Percentiles rank a stretch among this genome's conserved stretches.
Evolutionary conservation across 1,140 invertebrate species (phyloP).

Genomic region (Caerostris darwini): DNA sequence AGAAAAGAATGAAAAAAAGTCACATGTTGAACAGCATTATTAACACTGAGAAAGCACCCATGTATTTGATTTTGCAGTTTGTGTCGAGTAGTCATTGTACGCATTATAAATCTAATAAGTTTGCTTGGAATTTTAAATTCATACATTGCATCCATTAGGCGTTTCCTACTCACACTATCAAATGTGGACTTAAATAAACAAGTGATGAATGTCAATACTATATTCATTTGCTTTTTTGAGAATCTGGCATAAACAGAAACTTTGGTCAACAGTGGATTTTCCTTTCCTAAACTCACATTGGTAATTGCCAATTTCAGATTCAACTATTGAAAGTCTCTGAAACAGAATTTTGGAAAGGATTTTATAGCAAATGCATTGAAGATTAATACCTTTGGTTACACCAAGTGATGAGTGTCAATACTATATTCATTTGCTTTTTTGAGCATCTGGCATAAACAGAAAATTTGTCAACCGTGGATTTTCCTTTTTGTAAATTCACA

Average conservation of each 20-base stretch:
- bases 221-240: background rate
- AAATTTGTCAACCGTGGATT: constrained; percentile 5
- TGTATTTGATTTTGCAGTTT: background rate
- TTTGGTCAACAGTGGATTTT: background rate
- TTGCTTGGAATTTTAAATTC: background rate
- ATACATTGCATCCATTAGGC: background rate
- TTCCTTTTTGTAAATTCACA: background rate
- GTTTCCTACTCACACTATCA: background rate
- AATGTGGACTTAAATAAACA: constrained; percentile 18
- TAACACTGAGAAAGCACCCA: no score
- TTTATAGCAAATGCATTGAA: background rate
- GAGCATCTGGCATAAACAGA: background rate
- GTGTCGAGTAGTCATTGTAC: background rate
- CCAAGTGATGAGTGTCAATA: constrained; percentile 16
- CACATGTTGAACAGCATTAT: background rate
- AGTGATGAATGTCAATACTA: constrained; percentile 12
- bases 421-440: constrained; percentile 6
- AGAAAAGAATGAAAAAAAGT: background rate
- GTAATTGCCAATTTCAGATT: constrained; percentile 21
- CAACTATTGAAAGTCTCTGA: background rate
- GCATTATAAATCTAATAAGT: background rate
- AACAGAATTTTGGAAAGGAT: background rate
- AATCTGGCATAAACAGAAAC: background rate
- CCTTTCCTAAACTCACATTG: background rate
- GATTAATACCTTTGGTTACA: background rate